Evolutionary conservation across 2,888 invertebrate genomes (phyloP), one percentile per base, ranked within the genome.

Genomic region (Tetragonisca angustula): DNA sequence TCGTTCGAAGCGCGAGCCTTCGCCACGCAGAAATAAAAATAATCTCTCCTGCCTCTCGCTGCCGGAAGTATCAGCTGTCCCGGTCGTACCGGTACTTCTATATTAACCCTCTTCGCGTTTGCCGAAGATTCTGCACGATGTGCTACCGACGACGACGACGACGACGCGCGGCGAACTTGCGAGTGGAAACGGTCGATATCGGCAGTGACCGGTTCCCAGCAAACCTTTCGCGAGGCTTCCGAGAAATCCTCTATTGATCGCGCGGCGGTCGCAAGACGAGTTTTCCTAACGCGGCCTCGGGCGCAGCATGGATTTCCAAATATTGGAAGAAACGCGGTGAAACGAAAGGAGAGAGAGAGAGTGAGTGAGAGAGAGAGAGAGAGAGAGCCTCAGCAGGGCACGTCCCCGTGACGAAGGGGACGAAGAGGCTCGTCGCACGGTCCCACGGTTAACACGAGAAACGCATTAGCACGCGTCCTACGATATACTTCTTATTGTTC

Each of bases 391-490:
- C 43, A 1, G 43, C 43, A 2, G 43, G 67, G 67, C 54, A 54
- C 64, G 43, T 15, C n/a, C 64, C 68, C 56, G 56, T 52, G 50
- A 17, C 24, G 61, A 62, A 69, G 79, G 80, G 67, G 72, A 79
- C 73, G 62, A 61, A 52, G 70, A 64, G 52, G 74, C 64, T 78
- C 54, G 83, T 79, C 82, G 87, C 86, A 62, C 72, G 85, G 85
- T 90, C 90, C 89, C 89, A 86, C 87, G 86, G 86, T 87, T 90
- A 91, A 92, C 92, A 93, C 88, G 92, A 92, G 90, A 92, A 93
- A 90, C 90, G 91, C 93, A 92, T 92, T 92, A 92, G 91, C 91
- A 90, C 89, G 90, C 88, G 89, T 89, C 90, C 91, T 90, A 92
- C 90, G 89, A 87, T 91, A 91, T 89, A 89, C 90, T 92, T 91